Base-by-base conservation (phyloP, 35 echinoderm and acorn worm genomes). In the Patiria miniata region DNA sequence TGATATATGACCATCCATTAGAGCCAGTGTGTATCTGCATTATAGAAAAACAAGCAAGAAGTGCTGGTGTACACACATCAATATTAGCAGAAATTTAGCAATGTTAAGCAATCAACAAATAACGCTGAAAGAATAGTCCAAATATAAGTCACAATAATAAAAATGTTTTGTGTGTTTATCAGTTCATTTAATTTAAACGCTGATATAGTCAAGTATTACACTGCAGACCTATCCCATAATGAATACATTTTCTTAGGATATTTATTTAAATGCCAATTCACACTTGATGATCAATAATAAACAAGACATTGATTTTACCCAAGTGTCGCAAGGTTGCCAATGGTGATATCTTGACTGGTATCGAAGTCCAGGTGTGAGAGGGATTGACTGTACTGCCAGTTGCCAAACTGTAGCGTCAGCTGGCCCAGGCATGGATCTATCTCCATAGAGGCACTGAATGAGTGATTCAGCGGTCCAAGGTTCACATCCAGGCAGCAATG, bases 351-450 rank as follows among this genome's bases (percentile, higher is more conserved):
- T 36, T 61, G n/a, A 37, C 53, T 57, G n/a, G 59, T 36, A 23
- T 36, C 54, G 16, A 83, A 57, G 36, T 83, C 81, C 14, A 37
- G 12, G 0, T 83, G 28, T 37, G 81, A 33, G 22, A 83, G 9
- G 10, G 81, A 59, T 83, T 59, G 57, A 30, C 57, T 59, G 38
- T 83, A 59, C 52, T 58, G 23, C 81, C 81, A 83, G 15, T 60
- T 60, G 37, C 38, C 53, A 59, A 83, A 83, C 52, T 57, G 28
- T n/a, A 83, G 9, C 51, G 21, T 51, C 34, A 83, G 28, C 57
- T 57, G 52, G 19, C 54, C 81, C 5, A 83, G 38, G 38, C 81
- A 83, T 1, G 81, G 81, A 22, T 83, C 81, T 32, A 83, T 34
- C 33, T 14, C 57, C 34, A 84, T 59, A 17, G 29, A 53, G 19